Base-by-base conservation (phyloP, 2,113 vertebrate species). In the Gymnocephalus cernua region DNA sequence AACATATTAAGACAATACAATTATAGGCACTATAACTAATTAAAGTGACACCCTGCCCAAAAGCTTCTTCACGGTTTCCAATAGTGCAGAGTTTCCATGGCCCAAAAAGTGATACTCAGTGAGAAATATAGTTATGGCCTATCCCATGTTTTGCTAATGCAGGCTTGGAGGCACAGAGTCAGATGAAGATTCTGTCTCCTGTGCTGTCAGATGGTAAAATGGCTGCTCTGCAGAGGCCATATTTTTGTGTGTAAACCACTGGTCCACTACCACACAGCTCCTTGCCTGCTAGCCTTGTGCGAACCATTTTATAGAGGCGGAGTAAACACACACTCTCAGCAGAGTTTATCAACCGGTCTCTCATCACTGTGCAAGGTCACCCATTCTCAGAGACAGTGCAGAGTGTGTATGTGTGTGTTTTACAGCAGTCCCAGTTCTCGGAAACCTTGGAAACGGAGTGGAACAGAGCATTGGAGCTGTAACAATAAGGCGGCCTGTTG, bases 401-500 rank as follows among this genome's bases (percentile, higher is more conserved):
- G 51, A 21, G 68, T 56, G 73, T 61, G 84, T 69, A 35, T 51
- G 67, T 72, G 82, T 78, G 48, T 53, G 45, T 65, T 65, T 47
- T 45, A 65, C 62, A 65, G 62, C 41, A 10, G 41, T 35, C 27
- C 16, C 57, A 59, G 57, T 29, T 65, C 62, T 48, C 44, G 44
- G 63, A 66, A 66, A 66, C 86, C 86, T 89, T 85, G 84, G 80
- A 88, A 88, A 87, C 23, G 2, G 57, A 83, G 82, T 76, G 78
- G 78, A 91, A 89, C 81, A 80, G 83, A 76, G 79, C 73, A 64
- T 62, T 61, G 45, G 66, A 74, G 74, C 83, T 78, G 63, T 54
- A 84, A 83, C 77, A 88, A 80, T 81, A 76, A 86, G 75, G 76
- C 84, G 84, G 89, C 90, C 91, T 94, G 91, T 93, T 93, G 91